These are phyloP conservation scores for Ladona fulva DNA, from an alignment of 1,140 invertebrate genomes.

Conservation along the genomic window DNA sequence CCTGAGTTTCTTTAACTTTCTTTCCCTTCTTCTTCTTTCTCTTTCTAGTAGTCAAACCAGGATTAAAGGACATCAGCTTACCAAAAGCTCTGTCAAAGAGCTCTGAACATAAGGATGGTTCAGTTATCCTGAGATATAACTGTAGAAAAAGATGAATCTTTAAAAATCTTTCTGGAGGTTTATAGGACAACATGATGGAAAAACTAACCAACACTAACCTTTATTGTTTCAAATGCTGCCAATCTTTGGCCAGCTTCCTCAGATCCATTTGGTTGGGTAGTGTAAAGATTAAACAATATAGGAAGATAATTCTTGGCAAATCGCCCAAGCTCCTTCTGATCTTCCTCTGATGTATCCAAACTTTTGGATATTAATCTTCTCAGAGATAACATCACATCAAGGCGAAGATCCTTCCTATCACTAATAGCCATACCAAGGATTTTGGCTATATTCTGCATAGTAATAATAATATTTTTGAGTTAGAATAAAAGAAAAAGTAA, in stretches of 20 bases:
- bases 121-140: slow-evolving; percentile 62
- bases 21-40: background rate
- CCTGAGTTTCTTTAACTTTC: background rate
- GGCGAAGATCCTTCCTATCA: slow-evolving; percentile 55
- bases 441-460: slow-evolving; percentile 57
- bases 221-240: slow-evolving; percentile 72
- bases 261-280: slow-evolving; percentile 56
- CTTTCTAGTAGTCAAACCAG: background rate
- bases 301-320: slow-evolving; percentile 90
- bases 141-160: slow-evolving; percentile 29
- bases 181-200: background rate
- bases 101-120: slow-evolving; percentile 48
- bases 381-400: slow-evolving; percentile 59
- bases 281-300: slow-evolving; percentile 83
- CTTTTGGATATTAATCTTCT: slow-evolving; percentile 53
- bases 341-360: slow-evolving; percentile 45
- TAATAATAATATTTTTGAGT: slow-evolving; percentile 25
- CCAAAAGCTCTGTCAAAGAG: slow-evolving; percentile 59
- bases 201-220: slow-evolving; percentile 37
- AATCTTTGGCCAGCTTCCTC: slow-evolving; percentile 65
- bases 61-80: slow-evolving; percentile 38
- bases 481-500: background rate
- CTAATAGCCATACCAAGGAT: slow-evolving; percentile 62
- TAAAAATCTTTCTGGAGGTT: no score
- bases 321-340: slow-evolving; percentile 43